A percentile compares a stretch with the other conserved stretches of the same genome.
Evolutionary conservation across 2,113 vertebrate species (phyloP).

Genomic region (Pogona vitticeps): DNA sequence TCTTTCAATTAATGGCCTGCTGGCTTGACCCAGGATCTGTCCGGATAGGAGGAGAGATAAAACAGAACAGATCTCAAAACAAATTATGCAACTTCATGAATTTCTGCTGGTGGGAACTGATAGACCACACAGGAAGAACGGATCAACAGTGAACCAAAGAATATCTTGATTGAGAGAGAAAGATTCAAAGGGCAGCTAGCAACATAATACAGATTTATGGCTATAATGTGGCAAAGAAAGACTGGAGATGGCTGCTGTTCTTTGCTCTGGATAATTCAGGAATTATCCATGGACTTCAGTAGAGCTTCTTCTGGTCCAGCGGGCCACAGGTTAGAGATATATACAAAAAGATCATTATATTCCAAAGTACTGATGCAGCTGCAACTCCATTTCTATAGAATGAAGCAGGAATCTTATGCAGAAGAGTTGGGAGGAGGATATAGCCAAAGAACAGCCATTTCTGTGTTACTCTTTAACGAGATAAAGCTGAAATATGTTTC

Average conservation of each 20-base stretch:
- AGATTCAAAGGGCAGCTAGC: background rate
- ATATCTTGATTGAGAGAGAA: background rate
- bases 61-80: slow-evolving; percentile 34
- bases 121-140: slow-evolving; percentile 25
- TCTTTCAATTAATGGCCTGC: slow-evolving; percentile 52
- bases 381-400: background rate
- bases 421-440: background rate
- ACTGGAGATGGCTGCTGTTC: background rate
- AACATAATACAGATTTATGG: background rate
- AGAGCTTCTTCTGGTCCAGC: background rate
- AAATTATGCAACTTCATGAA: slow-evolving; percentile 23
- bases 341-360: background rate
- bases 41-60: slow-evolving; percentile 11
- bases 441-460: background rate
- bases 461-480: background rate
- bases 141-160: slow-evolving; percentile 5
- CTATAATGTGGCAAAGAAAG: background rate
- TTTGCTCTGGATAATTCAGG: background rate
- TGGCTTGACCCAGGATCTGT: background rate
- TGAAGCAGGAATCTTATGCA: background rate
- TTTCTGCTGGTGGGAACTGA: slow-evolving; percentile 14
- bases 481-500: background rate
- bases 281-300: background rate
- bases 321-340: background rate
- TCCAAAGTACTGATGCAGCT: background rate